Base-by-base conservation (phyloP, 37 sponge, comb jelly and placozoan genomes). In the Theonella swinhoei region DNA sequence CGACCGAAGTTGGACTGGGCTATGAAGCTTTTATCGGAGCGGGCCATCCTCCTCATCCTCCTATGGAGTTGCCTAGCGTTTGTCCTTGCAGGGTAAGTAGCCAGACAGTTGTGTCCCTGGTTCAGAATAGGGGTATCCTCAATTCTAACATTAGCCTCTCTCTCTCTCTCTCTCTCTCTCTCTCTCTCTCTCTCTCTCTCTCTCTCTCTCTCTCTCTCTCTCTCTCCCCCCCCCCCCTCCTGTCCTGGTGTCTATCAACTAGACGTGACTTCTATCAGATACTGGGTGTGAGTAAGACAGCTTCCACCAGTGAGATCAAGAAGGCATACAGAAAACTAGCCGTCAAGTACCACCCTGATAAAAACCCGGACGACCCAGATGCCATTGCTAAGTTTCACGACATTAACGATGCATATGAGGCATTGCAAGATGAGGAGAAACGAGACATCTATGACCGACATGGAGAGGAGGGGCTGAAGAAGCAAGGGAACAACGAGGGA, bases 221-320 rank as follows among this genome's bases (percentile, higher is more conserved):
- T 7, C 31, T 33, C 69, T 28, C 34, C 69, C 30, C 33, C 69
- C 69, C 74, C 58, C 35, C 25, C 19, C 38, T 39, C 60, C n/a
- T n/a, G n/a, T n/a, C 61, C 20, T 20, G 19, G 14, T 59, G 29
- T 4, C 29, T 9, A 4, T 2, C 65, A 64, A 30, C 25, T 29
- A 94, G 99, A 64, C 85, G 99, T 37, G 99, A 99, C 67, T 99
- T 99, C 66, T 99, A 99, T 77, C 65, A 94, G 39, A 99, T 99
- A 34, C 85, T 99, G 32, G 99, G 99, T 26, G 99, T 99, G 59
- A 60, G 32, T 28, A 88, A 82, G 62, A 68, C 41, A 78, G 95
- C 99, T 0, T 64, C 91, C 0, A 91, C 85, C 54, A 95, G 95
- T 29, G 84, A 99, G 62, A 94, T 99, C 74, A 99, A 99, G 92